Evolutionary conservation across 2,888 invertebrate species (phyloP).

Genomic region (Aphidius colemani): DNA sequence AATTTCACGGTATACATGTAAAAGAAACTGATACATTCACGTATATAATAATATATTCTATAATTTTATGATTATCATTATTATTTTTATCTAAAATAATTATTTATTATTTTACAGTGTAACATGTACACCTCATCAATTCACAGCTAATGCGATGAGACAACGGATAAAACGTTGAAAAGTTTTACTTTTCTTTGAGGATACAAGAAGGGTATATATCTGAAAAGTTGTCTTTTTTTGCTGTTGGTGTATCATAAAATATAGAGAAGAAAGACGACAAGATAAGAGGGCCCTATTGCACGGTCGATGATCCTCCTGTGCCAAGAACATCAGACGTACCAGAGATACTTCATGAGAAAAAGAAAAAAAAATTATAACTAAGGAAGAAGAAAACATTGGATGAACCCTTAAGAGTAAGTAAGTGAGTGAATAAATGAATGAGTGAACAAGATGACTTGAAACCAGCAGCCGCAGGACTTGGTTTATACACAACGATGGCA

Average conservation of each 20-base stretch:
- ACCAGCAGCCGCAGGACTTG: neutral
- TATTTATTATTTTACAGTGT: constrained; percentile 3
- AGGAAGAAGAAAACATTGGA: constrained; percentile 24
- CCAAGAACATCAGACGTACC: constrained; percentile 27
- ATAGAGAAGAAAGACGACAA: constrained; percentile 25
- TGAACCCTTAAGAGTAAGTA: constrained; percentile 7
- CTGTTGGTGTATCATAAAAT: neutral
- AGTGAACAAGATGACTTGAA: neutral
- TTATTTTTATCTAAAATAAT: neutral
- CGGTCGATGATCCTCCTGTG: constrained; percentile 31
- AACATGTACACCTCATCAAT: constrained; percentile 22
- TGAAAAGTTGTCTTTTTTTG: constrained; percentile 21
- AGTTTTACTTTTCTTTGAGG: constrained; percentile 15
- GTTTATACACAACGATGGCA: constrained; percentile 33
- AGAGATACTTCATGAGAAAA: constrained; percentile 24
- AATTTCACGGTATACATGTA: neutral
- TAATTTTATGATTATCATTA: neutral
- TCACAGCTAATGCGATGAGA: constrained; percentile 21
- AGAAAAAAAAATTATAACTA: neutral
- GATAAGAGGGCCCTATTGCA: constrained; percentile 16
- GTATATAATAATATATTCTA: neutral
- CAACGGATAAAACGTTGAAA: constrained; percentile 24
- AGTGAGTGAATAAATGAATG: constrained; percentile 26
- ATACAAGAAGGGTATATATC: constrained; percentile 11
- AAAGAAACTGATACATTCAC: neutral